Conservation (phyloP, 2,888 invertebrate species). For the Pelosia muscerda region DNA sequence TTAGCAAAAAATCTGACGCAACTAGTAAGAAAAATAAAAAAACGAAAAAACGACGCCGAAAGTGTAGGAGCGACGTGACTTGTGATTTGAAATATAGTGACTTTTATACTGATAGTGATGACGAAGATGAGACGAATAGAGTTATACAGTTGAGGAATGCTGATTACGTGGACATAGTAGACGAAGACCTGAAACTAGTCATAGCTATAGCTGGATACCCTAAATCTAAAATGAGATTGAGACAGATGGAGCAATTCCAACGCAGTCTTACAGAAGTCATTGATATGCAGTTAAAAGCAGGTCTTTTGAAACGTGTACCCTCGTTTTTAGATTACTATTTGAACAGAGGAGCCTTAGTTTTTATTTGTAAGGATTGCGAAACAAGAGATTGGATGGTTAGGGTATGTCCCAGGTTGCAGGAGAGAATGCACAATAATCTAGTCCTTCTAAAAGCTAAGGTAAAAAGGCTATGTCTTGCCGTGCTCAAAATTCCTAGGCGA, state of each 20-base stretch:
- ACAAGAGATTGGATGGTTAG: conserved; percentile 79
- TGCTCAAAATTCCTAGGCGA: conserved; percentile 70
- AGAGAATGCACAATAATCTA: conserved; percentile 73
- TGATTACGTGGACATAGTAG: conserved; percentile 77
- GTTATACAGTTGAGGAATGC: conserved; percentile 71
- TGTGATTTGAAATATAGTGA: conserved; percentile 70
- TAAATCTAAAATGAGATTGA: conserved; percentile 73
- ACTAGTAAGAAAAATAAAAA: conserved; percentile 66
- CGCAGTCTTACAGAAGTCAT: conserved; percentile 69
- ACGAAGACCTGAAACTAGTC: conserved; percentile 71
- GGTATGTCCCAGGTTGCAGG: conserved; percentile 75
- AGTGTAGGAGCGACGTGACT: conserved; percentile 61
- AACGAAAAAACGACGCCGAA: conserved; percentile 49
- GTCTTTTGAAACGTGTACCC: conserved; percentile 69
- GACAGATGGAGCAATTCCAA: conserved; percentile 75
- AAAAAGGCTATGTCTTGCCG: conserved; percentile 74
- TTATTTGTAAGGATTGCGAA: conserved; percentile 74
- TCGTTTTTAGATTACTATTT: conserved; percentile 77
- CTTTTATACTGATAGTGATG: conserved; percentile 70
- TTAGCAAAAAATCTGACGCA: conserved; percentile 61
- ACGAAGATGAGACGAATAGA: conserved; percentile 75
- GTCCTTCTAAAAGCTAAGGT: conserved; percentile 72
- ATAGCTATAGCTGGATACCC: conserved; percentile 77
- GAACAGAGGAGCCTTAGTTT: conserved; percentile 77
- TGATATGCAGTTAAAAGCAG: conserved; percentile 76